A percentile compares a stretch with the other conserved stretches of the same genome.
These are phyloP conservation scores for Capitulum mitella DNA, from an alignment of 2,888 invertebrate genomes.

Conservation along the genomic window DNA sequence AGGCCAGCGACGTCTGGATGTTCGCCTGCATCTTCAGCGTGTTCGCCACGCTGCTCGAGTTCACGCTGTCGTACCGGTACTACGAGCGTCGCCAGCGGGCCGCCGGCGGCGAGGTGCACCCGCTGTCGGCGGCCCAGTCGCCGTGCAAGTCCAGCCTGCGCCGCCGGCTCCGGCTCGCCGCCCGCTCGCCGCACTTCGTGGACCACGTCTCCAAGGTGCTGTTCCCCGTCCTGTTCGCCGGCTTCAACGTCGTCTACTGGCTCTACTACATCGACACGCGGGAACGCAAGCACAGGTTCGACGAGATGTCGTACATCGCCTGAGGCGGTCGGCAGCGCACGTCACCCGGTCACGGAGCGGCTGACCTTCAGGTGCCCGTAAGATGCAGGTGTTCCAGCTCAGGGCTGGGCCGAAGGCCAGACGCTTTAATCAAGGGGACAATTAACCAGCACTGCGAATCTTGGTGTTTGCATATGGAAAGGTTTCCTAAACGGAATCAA, in stretches of 20 bases:
- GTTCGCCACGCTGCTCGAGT: not conserved
- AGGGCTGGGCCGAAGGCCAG: too few relatives aligned
- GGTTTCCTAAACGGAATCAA: too few relatives aligned
- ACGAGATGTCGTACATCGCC: not conserved
- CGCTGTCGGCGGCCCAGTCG: too few relatives aligned
- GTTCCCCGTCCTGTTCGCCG: not conserved
- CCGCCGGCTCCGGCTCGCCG: not conserved
- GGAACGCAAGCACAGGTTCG: not conserved
- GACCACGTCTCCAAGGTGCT: not conserved
- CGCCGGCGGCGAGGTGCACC: not conserved
- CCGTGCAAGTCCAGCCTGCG: not conserved
- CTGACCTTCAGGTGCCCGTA: too few relatives aligned
- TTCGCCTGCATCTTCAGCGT: not conserved
- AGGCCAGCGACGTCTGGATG: conserved; percentile 16
- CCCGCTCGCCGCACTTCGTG: conserved; percentile 3
- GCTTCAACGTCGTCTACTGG: not conserved
- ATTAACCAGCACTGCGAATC: too few relatives aligned
- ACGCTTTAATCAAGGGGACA: too few relatives aligned
- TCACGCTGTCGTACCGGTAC: conserved; percentile 4
- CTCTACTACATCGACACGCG: not conserved
- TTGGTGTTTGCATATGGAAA: too few relatives aligned
- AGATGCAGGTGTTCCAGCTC: too few relatives aligned
- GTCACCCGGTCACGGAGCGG: too few relatives aligned
- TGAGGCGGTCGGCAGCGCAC: not conserved
- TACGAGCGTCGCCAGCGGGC: not conserved